Conservation (phyloP, 2,797 vertebrate species). For the Sebastes reedi region DNA sequence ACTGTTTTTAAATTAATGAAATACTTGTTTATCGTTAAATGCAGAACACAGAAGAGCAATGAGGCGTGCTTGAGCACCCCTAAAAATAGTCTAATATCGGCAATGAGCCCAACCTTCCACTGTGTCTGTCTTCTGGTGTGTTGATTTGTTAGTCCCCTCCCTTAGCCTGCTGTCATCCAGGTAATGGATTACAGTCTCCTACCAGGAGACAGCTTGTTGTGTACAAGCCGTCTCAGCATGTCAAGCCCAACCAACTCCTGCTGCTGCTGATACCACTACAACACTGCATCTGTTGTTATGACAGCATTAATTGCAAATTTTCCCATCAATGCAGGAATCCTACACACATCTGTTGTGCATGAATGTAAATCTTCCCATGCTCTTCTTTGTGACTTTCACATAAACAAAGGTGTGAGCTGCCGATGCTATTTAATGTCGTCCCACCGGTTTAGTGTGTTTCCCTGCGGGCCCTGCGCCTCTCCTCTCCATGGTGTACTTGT, state of each 20-base stretch:
- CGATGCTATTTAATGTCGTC: constrained; percentile 65
- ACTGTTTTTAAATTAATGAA: too few relatives aligned
- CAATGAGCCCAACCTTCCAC: background rate
- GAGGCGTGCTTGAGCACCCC: too few relatives aligned
- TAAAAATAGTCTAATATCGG: too few relatives aligned
- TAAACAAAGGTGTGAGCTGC: constrained; percentile 68
- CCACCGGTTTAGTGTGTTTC: constrained; percentile 54
- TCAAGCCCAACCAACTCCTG: background rate
- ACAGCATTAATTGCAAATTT: background rate
- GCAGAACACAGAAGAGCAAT: too few relatives aligned
- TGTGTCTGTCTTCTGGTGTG: background rate
- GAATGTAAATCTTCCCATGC: constrained; percentile 6
- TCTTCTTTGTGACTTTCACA: constrained; percentile 18
- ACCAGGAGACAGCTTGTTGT: background rate
- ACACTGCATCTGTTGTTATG: constrained; percentile 14
- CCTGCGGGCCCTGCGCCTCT: constrained; percentile 32
- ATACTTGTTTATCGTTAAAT: too few relatives aligned
- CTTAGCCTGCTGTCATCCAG: background rate
- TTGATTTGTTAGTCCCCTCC: background rate
- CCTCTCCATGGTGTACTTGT: constrained; percentile 51
- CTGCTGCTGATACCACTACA: background rate
- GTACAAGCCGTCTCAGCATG: background rate
- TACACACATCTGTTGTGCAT: background rate
- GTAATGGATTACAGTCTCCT: background rate
- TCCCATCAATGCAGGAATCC: background rate